Evolutionary conservation across 2,797 vertebrate genomes (phyloP), one percentile per base, ranked within the genome.

Genomic region (Parauchenoglanis punctatus): DNA sequence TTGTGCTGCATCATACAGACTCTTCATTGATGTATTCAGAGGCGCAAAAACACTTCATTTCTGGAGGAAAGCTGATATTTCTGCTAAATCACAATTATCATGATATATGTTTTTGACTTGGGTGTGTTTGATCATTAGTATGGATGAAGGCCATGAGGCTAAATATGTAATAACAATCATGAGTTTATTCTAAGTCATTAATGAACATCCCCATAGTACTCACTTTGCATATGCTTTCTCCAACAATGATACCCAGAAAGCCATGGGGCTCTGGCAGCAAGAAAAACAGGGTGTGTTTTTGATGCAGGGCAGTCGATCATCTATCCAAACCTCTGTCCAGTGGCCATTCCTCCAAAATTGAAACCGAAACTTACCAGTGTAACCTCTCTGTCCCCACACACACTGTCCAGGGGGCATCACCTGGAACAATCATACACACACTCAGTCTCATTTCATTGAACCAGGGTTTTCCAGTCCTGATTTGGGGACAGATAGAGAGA

Each of bases 221-320:
- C 93, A 99, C 98, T 99, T 99, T 63, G 98, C 98, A 56, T 98
- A 99, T 31, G 97, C 98, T 92, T 99, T 99, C 93, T 99, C 98
- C 94, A 99, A 87, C 0, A 99, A 92, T 0, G 98, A 96, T n/a
- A 99, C 96, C 98, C 98, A 99, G 92, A 99, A 99, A 35, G 96
- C 96, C 82, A 93, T 92, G 73, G 97, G 96, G 20, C 94, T 95
- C 88, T 96, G 97, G 92, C 98, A 99, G 59, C 95, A 95, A 83
- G 98, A 99, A 93, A 99, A 99, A 93, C 98, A 99, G 81, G 97
- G 97, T 87, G 94, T 93, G 67, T 95, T 95, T 35, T 96, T 95
- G 12, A 98, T 92, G 87, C 98, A 99, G 68, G 98, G 99, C 87
- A 99, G 94, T 0, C 95, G 95, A 91, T 99, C 98, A 0, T 99